Evolutionary conservation across 2,113 vertebrate genomes (phyloP).

Genomic region (Tiliqua scincoides): DNA sequence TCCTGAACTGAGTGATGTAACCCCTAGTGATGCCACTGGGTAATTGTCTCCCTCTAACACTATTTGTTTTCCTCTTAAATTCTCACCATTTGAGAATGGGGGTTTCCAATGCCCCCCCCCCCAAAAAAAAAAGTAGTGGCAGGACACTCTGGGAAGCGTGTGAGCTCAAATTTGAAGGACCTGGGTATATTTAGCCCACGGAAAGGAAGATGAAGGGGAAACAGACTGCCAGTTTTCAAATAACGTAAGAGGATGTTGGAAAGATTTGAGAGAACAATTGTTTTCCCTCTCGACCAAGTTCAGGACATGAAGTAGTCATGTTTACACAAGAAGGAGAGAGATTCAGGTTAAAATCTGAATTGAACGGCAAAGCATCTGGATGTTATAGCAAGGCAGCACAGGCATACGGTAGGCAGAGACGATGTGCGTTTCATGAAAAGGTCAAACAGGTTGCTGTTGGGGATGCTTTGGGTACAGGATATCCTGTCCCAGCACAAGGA

Average conservation of each 20-base stretch:
- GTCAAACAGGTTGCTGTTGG: no score
- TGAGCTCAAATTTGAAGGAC: not conserved
- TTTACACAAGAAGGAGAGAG: conserved; percentile 6
- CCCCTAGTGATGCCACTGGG: no score
- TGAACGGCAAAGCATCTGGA: not conserved
- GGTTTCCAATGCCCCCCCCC: no score
- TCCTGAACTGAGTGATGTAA: no score
- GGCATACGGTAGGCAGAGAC: not conserved
- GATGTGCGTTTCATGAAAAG: not conserved
- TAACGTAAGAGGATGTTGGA: conserved; percentile 18
- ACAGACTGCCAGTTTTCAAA: not conserved
- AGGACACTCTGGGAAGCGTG: not conserved
- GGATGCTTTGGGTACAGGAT: not conserved
- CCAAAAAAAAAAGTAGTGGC: no score
- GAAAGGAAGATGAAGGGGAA: conserved; percentile 29
- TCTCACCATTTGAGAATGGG: no score
- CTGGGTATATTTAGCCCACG: conserved; percentile 25
- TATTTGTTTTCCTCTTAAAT: not conserved
- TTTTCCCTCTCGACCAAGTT: not conserved
- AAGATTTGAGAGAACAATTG: conserved; percentile 19
- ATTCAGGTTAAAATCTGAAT: not conserved
- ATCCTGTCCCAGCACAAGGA: not conserved
- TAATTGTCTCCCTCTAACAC: conserved; percentile 49
- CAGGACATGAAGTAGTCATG: not conserved
- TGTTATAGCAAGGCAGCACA: not conserved